These are phyloP conservation scores for Meda fulgida DNA, from an alignment of 2,797 vertebrate genomes.

Conservation along the genomic window DNA sequence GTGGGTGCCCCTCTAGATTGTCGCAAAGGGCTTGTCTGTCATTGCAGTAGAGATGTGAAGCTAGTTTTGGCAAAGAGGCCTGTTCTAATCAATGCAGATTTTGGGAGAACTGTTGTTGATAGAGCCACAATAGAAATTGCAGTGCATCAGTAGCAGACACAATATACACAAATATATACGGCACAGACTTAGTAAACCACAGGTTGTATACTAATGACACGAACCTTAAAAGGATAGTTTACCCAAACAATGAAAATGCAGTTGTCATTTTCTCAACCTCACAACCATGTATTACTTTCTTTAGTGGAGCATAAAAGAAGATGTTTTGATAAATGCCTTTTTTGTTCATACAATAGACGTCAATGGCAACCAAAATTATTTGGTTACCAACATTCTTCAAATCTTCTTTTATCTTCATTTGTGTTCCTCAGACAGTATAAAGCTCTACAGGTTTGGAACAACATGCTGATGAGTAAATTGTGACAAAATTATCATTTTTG, in stretches of 20 bases:
- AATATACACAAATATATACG: neutral
- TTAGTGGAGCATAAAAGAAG: neutral
- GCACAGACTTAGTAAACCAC: neutral
- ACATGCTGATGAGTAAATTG: too few species aligned
- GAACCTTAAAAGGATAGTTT: neutral
- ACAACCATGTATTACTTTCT: neutral
- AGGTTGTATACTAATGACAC: neutral
- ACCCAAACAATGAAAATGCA: neutral
- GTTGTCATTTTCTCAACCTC: neutral
- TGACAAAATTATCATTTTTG: neutral
- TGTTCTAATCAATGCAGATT: conserved; percentile 29
- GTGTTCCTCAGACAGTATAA: neutral
- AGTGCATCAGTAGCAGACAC: conserved; percentile 3
- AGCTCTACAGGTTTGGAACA: neutral
- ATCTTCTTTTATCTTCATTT: neutral
- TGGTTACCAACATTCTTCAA: neutral
- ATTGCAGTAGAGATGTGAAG: conserved; percentile 26
- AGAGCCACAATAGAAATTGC: conserved; percentile 27
- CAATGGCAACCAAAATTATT: neutral
- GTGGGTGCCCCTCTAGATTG: conserved; percentile 75
- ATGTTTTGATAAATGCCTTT: neutral
- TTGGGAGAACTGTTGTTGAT: neutral
- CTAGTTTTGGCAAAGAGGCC: conserved; percentile 23
- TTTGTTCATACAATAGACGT: neutral
- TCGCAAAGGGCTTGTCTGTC: conserved; percentile 29